Percentiles rank a stretch among this genome's conserved stretches.
Evolutionary conservation across 2,888 invertebrate species (phyloP).

Genomic region (Gymnocheta viridis): DNA sequence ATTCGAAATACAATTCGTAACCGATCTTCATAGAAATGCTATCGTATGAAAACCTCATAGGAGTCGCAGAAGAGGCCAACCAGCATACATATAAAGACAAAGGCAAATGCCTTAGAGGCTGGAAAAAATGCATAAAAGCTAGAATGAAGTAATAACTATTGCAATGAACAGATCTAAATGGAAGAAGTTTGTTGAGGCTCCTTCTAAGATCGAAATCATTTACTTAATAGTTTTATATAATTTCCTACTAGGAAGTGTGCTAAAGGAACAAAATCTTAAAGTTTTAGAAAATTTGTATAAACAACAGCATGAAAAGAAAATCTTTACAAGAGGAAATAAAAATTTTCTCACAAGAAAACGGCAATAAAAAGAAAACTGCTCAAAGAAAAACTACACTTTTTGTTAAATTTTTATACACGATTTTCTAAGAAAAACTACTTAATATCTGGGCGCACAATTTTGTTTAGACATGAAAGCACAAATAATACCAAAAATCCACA

Average conservation of each 20-base stretch:
- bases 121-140: too few relatives aligned
- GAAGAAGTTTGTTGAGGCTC: too few relatives aligned
- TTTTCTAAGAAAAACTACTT: slow-evolving; percentile 5
- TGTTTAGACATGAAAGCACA: neutral
- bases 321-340: slow-evolving; percentile 11
- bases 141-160: too few relatives aligned
- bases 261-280: neutral
- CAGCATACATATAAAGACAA: too few relatives aligned
- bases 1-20: too few relatives aligned
- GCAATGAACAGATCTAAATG: too few relatives aligned
- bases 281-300: neutral
- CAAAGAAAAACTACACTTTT: slow-evolving; percentile 20
- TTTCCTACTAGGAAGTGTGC: slow-evolving; percentile 6
- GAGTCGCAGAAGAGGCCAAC: too few relatives aligned
- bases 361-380: slow-evolving; percentile 4
- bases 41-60: too few relatives aligned
- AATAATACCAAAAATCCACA: neutral
- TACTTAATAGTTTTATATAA: neutral
- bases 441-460: neutral
- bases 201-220: too few relatives aligned
- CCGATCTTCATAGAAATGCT: too few relatives aligned
- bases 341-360: neutral
- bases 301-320: neutral
- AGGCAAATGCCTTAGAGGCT: too few relatives aligned
- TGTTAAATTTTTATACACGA: slow-evolving; percentile 1